These are phyloP conservation scores for Apeira syringaria DNA, from an alignment of 2,888 invertebrate genomes.

Conservation along the genomic window DNA sequence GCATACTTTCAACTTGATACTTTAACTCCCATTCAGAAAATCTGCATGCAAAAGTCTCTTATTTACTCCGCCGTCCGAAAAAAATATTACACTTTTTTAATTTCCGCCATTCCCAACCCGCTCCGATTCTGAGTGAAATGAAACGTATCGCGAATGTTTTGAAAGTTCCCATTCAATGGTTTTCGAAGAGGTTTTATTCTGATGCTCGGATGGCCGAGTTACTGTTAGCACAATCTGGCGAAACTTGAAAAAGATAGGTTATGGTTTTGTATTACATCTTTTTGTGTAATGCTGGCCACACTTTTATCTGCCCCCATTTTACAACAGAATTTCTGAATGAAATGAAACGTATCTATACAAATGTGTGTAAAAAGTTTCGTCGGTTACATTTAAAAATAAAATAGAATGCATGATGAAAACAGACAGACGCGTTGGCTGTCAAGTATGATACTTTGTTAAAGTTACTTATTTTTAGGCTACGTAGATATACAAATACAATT, in stretches of 20 bases:
- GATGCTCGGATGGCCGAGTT: conserved; percentile 2
- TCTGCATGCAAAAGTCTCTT: background rate
- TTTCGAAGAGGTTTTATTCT: background rate
- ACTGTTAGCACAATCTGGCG: background rate
- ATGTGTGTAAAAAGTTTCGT: conserved; percentile 1
- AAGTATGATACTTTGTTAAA: too few relatives aligned
- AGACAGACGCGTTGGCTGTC: too few relatives aligned
- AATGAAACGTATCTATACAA: conserved; percentile 8
- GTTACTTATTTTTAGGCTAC: too few relatives aligned
- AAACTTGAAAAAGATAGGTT: background rate
- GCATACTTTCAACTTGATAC: too few relatives aligned
- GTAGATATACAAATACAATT: too few relatives aligned
- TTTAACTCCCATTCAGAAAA: background rate
- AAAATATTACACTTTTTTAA: conserved; percentile 16
- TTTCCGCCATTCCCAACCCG: conserved; percentile 3
- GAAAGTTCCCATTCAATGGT: conserved; percentile 2
- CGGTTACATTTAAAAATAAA: too few relatives aligned
- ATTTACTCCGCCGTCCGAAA: conserved; percentile 3
- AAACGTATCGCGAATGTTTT: conserved; percentile 7
- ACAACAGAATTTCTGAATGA: background rate
- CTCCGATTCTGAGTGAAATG: conserved; percentile 4
- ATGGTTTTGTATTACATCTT: background rate
- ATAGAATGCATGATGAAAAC: too few relatives aligned
- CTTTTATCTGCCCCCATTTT: background rate
- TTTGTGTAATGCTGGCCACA: background rate